Evolutionary conservation across 2,113 vertebrate genomes (phyloP).

Genomic region (Nannobrachium achirus): DNA sequence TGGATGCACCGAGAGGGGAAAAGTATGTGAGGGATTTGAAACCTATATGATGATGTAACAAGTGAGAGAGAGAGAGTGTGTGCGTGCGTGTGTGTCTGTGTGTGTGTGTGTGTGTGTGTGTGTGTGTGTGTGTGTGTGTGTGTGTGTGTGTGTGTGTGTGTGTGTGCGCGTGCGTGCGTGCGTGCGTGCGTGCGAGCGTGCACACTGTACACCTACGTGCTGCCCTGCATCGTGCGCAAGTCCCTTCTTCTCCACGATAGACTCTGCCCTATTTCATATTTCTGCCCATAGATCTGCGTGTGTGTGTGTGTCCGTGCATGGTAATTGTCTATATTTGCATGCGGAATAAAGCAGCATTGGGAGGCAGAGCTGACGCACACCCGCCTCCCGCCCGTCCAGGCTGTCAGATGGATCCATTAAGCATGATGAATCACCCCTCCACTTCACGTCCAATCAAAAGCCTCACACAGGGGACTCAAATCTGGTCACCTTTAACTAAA

Average conservation of each 20-base stretch:
- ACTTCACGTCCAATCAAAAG: conserved; percentile 75
- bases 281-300: too few relatives aligned
- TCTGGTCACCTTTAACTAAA: conserved; percentile 78
- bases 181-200: too few relatives aligned
- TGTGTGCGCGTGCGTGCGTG: not conserved
- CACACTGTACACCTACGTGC: too few relatives aligned
- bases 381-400: conserved; percentile 65
- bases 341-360: conserved; percentile 56
- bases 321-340: conserved; percentile 73
- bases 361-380: conserved; percentile 62
- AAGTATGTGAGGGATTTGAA: too few relatives aligned
- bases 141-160: not conserved
- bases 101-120: not conserved
- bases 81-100: not conserved
- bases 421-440: conserved; percentile 78
- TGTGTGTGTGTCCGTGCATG: not conserved
- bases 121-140: not conserved
- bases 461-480: conserved; percentile 69
- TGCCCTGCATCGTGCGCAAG: too few relatives aligned
- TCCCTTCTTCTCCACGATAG: too few relatives aligned
- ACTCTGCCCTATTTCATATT: too few relatives aligned
- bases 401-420: conserved; percentile 79
- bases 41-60: too few relatives aligned
- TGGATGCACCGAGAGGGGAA: too few relatives aligned
- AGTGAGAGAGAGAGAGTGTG: too few relatives aligned